These are phyloP conservation scores for Schizothorax lantsangensis DNA, from an alignment of 2,797 vertebrate genomes.

Conservation along the genomic window DNA sequence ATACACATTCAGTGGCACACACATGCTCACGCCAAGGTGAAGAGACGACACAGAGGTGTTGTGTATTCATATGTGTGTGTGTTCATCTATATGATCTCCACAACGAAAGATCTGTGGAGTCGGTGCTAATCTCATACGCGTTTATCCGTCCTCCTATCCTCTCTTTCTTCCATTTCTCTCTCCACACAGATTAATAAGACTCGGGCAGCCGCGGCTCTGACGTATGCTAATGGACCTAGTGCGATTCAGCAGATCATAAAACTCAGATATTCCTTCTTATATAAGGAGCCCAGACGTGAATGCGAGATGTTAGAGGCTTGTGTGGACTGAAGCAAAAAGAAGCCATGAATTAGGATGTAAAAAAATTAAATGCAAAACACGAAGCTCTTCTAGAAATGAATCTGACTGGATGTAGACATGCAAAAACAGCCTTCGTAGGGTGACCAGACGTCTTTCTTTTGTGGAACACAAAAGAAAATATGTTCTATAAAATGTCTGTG, in stretches of 20 bases:
- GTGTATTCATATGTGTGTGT: conserved; percentile 43
- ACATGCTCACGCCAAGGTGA: background rate
- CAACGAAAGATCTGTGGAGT: conserved; percentile 68
- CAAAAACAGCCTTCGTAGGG: no score
- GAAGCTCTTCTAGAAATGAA: background rate
- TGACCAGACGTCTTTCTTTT: background rate
- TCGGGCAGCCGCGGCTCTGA: conserved; percentile 78
- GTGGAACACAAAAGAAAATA: background rate
- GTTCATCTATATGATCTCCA: conserved; percentile 59
- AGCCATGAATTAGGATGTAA: background rate
- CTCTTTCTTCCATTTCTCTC: conserved; percentile 64
- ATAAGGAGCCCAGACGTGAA: conserved; percentile 16
- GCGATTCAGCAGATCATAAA: conserved; percentile 77
- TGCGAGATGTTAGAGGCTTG: conserved; percentile 20
- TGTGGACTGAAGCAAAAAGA: conserved; percentile 19
- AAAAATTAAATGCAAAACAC: background rate
- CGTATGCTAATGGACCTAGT: conserved; percentile 81
- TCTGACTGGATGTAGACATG: background rate
- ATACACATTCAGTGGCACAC: background rate
- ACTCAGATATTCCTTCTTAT: conserved; percentile 66
- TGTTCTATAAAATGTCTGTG: background rate
- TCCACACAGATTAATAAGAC: conserved; percentile 77
- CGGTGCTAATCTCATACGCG: conserved; percentile 76
- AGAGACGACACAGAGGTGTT: background rate
- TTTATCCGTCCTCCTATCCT: conserved; percentile 66